A percentile compares a stretch with the other conserved stretches of the same genome.
These are phyloP conservation scores for Trypoxylus dichotomus DNA, from an alignment of 1,140 invertebrate species.

Conservation along the genomic window DNA sequence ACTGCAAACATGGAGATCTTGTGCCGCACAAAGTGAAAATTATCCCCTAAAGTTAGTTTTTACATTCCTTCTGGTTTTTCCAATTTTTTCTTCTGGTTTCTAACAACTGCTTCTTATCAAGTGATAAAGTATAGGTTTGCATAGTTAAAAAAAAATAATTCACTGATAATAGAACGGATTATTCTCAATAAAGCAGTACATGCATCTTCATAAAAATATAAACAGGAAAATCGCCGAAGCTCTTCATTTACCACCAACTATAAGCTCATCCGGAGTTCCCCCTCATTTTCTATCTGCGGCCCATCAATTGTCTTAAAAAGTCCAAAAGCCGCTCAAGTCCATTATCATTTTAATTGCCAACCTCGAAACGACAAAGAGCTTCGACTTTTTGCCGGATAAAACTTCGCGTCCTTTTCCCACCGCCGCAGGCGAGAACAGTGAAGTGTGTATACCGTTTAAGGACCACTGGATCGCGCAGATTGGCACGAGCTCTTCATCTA, in stretches of 20 bases:
- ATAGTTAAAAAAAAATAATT: no score
- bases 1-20: no score
- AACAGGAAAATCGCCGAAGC: background rate
- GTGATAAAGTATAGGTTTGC: no score
- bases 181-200: no score
- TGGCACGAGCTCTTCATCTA: conserved; percentile 35
- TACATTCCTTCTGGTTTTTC: no score
- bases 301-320: conserved; percentile 6
- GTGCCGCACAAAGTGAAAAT: no score
- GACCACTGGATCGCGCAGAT: conserved; percentile 32
- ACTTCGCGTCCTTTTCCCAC: background rate
- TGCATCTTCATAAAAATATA: background rate
- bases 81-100: no score
- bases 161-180: no score
- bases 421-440: background rate
- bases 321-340: background rate
- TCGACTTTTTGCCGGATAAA: background rate
- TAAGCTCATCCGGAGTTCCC: background rate
- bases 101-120: no score
- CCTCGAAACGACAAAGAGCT: background rate
- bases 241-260: background rate
- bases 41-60: no score
- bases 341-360: conserved; percentile 21
- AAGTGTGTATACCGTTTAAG: conserved; percentile 29
- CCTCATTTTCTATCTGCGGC: background rate